phyloP scores from a whole-genome alignment of 2,113 vertebrate species.

The Cisticola juncidis region DNA sequence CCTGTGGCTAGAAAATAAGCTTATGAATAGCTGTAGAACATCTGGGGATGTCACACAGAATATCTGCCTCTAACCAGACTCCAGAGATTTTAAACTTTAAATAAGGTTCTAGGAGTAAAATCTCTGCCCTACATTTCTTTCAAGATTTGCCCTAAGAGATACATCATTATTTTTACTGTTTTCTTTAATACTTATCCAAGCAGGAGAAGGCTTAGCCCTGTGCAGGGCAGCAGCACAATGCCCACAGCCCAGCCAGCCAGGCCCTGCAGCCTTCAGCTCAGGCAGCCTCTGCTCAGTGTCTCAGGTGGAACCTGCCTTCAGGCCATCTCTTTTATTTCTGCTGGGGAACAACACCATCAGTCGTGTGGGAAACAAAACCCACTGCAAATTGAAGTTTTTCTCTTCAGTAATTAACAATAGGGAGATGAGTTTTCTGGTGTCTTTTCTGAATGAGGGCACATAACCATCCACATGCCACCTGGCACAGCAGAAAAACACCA shows the following conservation, averaged over 20 bases:
- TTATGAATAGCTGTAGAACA: not conserved
- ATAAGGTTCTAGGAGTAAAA: not conserved
- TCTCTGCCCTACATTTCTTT: not conserved
- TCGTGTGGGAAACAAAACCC: not conserved
- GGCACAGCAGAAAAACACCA: not conserved
- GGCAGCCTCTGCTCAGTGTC: not conserved
- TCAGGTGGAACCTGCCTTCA: not conserved
- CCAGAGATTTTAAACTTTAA: not conserved
- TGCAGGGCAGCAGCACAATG: rapidly evolving
- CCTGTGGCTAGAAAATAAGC: not conserved
- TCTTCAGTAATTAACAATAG: not conserved
- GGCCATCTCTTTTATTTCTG: not conserved
- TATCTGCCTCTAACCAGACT: not conserved
- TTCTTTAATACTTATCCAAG: not conserved
- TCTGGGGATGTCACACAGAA: not conserved
- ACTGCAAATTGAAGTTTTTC: not conserved
- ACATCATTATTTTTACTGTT: not conserved
- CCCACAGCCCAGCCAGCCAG: not conserved
- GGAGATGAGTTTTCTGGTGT: not conserved
- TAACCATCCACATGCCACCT: not conserved
- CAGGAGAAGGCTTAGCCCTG: not conserved
- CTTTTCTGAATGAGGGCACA: not conserved
- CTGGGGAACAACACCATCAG: not conserved
- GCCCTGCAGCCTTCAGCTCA: not conserved
- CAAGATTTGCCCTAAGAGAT: not conserved